A percentile compares a stretch with the other conserved stretches of the same genome.
Conservation (phyloP, 2,797 vertebrate genomes). For the Enteromius viviparus region DNA sequence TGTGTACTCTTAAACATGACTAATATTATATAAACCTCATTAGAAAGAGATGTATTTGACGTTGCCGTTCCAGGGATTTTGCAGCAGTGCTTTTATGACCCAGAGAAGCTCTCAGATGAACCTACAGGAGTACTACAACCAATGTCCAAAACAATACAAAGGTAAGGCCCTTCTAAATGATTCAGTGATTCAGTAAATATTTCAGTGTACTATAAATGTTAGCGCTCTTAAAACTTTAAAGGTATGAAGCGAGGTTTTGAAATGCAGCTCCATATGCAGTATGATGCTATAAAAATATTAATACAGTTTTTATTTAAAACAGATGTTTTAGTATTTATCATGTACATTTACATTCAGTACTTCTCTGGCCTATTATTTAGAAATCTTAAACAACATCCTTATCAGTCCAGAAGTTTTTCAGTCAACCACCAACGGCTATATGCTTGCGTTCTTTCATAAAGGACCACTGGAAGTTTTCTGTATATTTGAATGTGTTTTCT, state of each 20-base stretch:
- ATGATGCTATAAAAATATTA: background rate
- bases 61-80: background rate
- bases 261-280: background rate
- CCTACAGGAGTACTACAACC: background rate
- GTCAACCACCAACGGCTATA: background rate
- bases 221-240: background rate
- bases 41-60: background rate
- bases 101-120: background rate
- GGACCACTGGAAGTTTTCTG: background rate
- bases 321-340: background rate
- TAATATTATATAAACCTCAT: background rate
- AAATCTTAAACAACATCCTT: background rate
- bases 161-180: slow-evolving; percentile 8
- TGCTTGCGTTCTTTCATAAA: background rate
- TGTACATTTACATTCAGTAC: background rate
- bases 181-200: background rate
- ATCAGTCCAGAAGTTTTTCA: background rate
- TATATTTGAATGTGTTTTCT: background rate
- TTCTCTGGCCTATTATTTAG: background rate
- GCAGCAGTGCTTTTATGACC: background rate
- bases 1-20: background rate
- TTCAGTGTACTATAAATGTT: background rate
- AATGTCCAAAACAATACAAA: background rate
- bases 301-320: background rate
- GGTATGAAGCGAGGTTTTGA: background rate